Evolutionary conservation across 2,113 vertebrate species (phyloP), one percentile per base, ranked within the genome.

Genomic region (Prionailurus bengalensis): DNA sequence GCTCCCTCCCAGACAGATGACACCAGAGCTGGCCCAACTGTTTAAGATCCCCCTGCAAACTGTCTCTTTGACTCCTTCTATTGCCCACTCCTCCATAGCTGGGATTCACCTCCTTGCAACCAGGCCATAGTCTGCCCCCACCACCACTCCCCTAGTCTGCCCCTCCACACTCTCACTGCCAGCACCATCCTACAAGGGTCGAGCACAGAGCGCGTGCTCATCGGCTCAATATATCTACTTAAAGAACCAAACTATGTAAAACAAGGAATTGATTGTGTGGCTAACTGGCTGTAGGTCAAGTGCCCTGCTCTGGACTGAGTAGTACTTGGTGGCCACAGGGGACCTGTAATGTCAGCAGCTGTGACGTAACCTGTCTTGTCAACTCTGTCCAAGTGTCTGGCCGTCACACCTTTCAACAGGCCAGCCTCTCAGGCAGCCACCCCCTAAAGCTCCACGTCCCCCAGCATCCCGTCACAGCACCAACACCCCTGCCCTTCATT

Each of bases 321-420:
- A 70, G 51, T 33, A 25, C 6, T 14, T 14, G 25, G 51, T 0
- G 7, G 45, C 53, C 1, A 1, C 0, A 13, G 7, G 9, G 55
- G 33, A 19, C 53, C 58, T 80, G 17, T 17, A 15, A 36, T 0
- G 7, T 31, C 39, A 25, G 82, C 73, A 29, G 39, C 71, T 85
- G 13, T 91, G 53, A 51, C 12, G 13, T 39, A 81, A 70, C 36
- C 70, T 23, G 36, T 66, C 83, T 29, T 10, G 31, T 42, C 78
- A 71, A 27, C 39, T 48, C 42, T 13, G 53, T 27, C 31, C 71
- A 23, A n/a, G 42, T 11, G 9, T 71, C 2, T 53, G 33, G 42
- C 58, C 42, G 5, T 29, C 53, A 2, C 4, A 15, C 1, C 12
- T 6, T 10, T 7, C 0, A 7, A 16, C 17, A 23, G 15, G 51